Conservation (phyloP, 2,888 invertebrate genomes). For the Pachydiplax longipennis region DNA sequence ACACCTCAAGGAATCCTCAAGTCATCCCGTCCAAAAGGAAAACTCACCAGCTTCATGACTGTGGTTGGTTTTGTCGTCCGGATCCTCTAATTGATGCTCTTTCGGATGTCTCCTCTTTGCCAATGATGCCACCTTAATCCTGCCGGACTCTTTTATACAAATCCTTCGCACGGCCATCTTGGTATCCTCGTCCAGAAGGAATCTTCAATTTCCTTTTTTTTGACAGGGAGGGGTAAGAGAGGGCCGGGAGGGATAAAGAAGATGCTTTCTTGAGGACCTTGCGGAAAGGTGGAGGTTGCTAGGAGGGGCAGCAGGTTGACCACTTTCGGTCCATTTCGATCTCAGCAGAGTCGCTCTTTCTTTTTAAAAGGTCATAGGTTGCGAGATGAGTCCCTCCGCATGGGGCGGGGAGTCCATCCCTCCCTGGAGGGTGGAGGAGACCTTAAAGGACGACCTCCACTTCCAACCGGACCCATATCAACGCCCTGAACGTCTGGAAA, state of each 20-base stretch:
- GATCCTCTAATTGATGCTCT: neutral
- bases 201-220: neutral
- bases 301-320: slow-evolving; percentile 5
- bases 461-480: neutral
- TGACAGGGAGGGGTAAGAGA: neutral
- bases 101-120: neutral
- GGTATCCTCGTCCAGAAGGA: neutral
- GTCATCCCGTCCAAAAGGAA: neutral
- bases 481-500: neutral
- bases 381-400: neutral
- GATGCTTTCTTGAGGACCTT: neutral
- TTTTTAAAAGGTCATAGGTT: slow-evolving; percentile 13
- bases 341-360: neutral
- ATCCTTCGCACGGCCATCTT: neutral
- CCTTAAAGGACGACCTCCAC: neutral
- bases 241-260: neutral
- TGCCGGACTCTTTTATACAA: neutral
- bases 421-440: neutral
- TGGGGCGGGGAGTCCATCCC: neutral
- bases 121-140: slow-evolving; percentile 11
- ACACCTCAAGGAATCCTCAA: neutral
- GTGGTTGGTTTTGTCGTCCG: neutral
- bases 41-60: slow-evolving; percentile 39
- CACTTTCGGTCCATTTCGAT: slow-evolving; percentile 4
- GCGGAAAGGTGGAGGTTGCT: neutral